Percentiles rank a stretch among this genome's conserved stretches.
phyloP scores from a whole-genome alignment of 2,797 vertebrate genomes.

The Sebastes kiyomatsui region DNA sequence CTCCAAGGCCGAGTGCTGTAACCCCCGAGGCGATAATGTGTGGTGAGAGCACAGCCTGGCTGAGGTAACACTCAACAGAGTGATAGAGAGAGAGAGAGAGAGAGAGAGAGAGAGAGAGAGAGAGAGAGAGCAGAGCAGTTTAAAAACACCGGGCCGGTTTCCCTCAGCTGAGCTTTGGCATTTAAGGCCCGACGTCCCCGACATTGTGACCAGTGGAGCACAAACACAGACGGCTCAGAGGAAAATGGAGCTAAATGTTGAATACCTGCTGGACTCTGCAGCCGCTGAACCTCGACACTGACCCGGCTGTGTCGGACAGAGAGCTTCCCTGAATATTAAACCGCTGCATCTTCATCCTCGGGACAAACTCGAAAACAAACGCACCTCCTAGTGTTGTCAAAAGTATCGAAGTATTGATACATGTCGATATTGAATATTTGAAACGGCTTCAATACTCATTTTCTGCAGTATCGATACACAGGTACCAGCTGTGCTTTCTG shows the following conservation, averaged over 20 bases:
- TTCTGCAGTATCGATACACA: too few relatives aligned
- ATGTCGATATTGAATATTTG: too few relatives aligned
- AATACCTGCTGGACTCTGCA: slow-evolving; percentile 50
- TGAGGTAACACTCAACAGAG: slow-evolving; percentile 14
- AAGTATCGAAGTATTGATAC: too few relatives aligned
- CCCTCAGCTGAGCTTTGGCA: slow-evolving; percentile 29
- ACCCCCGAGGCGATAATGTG: slow-evolving; percentile 61
- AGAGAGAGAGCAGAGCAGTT: background rate
- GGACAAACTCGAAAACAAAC: background rate
- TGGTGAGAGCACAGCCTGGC: slow-evolving; percentile 26
- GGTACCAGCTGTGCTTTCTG: too few relatives aligned
- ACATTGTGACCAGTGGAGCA: slow-evolving; percentile 43
- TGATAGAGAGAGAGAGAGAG: background rate
- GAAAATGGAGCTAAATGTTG: slow-evolving; percentile 48
- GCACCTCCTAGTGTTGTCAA: background rate
- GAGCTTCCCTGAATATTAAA: slow-evolving; percentile 25
- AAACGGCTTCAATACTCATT: too few relatives aligned
- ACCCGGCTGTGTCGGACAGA: slow-evolving; percentile 22
- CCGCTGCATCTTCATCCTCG: background rate
- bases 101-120: background rate
- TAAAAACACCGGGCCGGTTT: slow-evolving; percentile 29
- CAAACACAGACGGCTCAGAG: slow-evolving; percentile 31
- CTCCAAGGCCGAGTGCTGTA: slow-evolving; percentile 35
- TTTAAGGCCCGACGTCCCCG: slow-evolving; percentile 40
- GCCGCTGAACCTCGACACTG: slow-evolving; percentile 33